Conservation (phyloP, 2,888 invertebrate species). For the Mycalesis mineus region DNA sequence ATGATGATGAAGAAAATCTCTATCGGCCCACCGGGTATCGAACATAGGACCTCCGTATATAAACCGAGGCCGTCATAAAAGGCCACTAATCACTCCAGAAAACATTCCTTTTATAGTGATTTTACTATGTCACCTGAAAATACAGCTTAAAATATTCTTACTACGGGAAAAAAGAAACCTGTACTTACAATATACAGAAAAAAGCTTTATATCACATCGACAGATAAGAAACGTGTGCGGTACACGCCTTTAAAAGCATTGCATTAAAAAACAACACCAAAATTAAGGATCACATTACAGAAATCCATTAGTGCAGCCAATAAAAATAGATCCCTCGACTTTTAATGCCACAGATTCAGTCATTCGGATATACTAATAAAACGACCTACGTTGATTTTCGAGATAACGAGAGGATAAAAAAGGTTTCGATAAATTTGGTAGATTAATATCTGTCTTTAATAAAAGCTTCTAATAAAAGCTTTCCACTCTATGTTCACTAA, state of each 20-base stretch:
- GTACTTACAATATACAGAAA: no score
- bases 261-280: slow-evolving; percentile 60
- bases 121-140: no score
- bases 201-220: slow-evolving; percentile 44
- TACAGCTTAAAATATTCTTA: background rate
- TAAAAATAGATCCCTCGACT: slow-evolving; percentile 66
- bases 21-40: no score
- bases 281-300: slow-evolving; percentile 71
- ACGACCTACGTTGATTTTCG: slow-evolving; percentile 30
- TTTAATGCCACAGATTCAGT: slow-evolving; percentile 53
- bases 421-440: slow-evolving; percentile 2
- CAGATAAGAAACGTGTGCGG: slow-evolving; percentile 50
- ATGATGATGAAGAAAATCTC: no score
- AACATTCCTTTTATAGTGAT: no score
- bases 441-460: slow-evolving; percentile 12
- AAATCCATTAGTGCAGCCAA: slow-evolving; percentile 72
- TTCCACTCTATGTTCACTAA: background rate
- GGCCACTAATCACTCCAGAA: no score
- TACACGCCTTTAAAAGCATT: slow-evolving; percentile 50
- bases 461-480: slow-evolving; percentile 7
- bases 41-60: no score
- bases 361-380: slow-evolving; percentile 48
- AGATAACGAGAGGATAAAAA: slow-evolving; percentile 39
- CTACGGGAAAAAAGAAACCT: background rate
- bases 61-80: no score